These are phyloP conservation scores for Sardina pilchardus DNA, from an alignment of 2,113 vertebrate genomes.

Conservation along the genomic window DNA sequence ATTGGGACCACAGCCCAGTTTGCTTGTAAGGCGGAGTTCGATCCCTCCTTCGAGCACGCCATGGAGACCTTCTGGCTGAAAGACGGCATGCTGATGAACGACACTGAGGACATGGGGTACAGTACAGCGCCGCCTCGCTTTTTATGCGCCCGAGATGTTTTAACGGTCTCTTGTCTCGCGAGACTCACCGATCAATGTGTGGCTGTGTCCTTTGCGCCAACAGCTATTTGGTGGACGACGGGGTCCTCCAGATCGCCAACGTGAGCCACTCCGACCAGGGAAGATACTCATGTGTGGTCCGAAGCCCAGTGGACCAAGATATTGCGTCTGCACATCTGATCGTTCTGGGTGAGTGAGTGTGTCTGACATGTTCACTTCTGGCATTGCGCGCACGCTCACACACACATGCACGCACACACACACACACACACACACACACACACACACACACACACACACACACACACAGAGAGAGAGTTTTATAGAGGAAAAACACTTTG, in stretches of 20 bases:
- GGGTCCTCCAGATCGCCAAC: conserved; percentile 81
- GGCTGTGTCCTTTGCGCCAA: conserved; percentile 25
- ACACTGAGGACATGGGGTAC: conserved; percentile 80
- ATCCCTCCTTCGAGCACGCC: conserved; percentile 79
- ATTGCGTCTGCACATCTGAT: conserved; percentile 68
- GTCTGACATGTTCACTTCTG: background rate
- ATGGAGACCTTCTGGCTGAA: conserved; percentile 89
- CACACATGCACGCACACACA: background rate
- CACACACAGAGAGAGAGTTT: background rate
- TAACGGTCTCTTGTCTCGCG: conserved; percentile 28
- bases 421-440: background rate
- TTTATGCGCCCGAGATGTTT: background rate
- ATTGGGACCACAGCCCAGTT: conserved; percentile 77
- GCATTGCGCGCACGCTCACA: background rate
- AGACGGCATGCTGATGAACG: conserved; percentile 78
- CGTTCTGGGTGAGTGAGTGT: conserved; percentile 81
- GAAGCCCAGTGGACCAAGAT: conserved; percentile 77
- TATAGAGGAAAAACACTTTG: background rate
- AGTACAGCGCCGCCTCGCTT: background rate
- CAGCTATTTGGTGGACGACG: conserved; percentile 77
- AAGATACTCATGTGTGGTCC: conserved; percentile 79
- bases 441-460: conserved; percentile 3
- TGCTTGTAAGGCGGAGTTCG: conserved; percentile 81
- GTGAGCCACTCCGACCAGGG: conserved; percentile 83
- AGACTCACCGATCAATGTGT: conserved; percentile 42